phyloP scores from a whole-genome alignment of 2,888 invertebrate species.

The Oxystoma pomonae region DNA sequence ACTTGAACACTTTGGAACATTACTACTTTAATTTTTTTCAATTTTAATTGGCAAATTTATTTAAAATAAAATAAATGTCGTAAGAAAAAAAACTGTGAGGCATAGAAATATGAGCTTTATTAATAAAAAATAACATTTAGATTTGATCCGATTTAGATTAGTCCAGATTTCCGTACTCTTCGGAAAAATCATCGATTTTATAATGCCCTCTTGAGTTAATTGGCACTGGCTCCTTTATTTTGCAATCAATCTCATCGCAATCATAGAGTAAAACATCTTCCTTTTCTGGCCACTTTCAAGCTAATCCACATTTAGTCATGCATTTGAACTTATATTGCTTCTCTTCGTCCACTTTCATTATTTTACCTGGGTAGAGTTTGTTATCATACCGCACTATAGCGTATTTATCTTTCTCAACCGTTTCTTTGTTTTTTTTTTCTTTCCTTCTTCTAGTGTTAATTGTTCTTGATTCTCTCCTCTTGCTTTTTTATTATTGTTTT shows the following conservation, averaged over 20 bases:
- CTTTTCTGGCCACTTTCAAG: conserved; percentile 1
- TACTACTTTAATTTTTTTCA: too few relatives aligned
- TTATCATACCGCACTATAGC: neutral
- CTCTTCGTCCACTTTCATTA: neutral
- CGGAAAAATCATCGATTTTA: neutral
- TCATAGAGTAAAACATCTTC: neutral
- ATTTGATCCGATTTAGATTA: neutral
- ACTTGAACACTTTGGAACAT: too few relatives aligned
- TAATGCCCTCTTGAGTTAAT: conserved; percentile 1
- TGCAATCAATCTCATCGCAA: neutral
- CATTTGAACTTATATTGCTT: neutral
- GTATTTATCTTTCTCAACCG: too few relatives aligned
- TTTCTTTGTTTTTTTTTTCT: too few relatives aligned
- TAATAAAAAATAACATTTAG: neutral
- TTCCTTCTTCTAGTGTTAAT: too few relatives aligned
- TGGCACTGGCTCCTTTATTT: conserved; percentile 3
- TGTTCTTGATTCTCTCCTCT: too few relatives aligned
- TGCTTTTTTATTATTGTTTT: too few relatives aligned
- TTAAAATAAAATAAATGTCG: too few relatives aligned
- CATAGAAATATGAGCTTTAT: neutral
- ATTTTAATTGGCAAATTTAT: too few relatives aligned
- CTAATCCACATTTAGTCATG: conserved; percentile 1
- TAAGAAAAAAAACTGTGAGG: neutral
- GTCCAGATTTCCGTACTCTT: neutral
- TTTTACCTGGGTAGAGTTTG: neutral